Conservation (phyloP, 2,113 vertebrate genomes). For the Elephas maximus region DNA sequence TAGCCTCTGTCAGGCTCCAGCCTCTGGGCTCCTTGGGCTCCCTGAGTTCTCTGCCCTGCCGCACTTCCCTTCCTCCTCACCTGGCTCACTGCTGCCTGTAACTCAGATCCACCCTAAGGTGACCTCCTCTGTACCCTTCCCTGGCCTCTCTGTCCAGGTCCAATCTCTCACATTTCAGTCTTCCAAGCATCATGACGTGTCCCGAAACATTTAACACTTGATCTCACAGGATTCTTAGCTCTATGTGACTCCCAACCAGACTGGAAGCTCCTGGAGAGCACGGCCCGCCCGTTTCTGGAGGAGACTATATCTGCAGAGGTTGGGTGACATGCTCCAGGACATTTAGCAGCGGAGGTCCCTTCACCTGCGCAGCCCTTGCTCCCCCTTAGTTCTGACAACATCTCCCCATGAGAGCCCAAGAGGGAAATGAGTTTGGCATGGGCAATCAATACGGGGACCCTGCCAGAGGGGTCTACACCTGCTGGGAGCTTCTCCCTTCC, state of each 20-base stretch:
- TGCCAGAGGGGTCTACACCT: background rate
- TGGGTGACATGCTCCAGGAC: background rate
- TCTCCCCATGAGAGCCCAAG: no score
- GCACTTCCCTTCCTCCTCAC: background rate
- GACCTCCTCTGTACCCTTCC: background rate
- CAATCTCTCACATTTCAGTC: background rate
- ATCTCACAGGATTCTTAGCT: background rate
- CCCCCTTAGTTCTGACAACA: background rate
- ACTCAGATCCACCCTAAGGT: background rate
- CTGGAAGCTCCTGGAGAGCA: background rate
- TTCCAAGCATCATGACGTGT: background rate
- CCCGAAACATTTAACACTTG: background rate
- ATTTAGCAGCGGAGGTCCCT: background rate
- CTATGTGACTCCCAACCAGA: background rate
- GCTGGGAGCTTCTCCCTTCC: background rate
- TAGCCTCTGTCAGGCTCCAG: background rate
- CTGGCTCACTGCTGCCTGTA: background rate
- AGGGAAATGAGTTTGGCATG: background rate
- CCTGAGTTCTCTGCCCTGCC: background rate
- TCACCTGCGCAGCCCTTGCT: background rate
- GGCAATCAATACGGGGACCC: background rate
- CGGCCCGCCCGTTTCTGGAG: background rate
- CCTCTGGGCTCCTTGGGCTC: rapidly evolving
- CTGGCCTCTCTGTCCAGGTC: background rate
- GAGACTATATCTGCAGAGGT: background rate